These are phyloP conservation scores for Drosophila pandora DNA, from an alignment of 1,140 invertebrate genomes.

Conservation along the genomic window DNA sequence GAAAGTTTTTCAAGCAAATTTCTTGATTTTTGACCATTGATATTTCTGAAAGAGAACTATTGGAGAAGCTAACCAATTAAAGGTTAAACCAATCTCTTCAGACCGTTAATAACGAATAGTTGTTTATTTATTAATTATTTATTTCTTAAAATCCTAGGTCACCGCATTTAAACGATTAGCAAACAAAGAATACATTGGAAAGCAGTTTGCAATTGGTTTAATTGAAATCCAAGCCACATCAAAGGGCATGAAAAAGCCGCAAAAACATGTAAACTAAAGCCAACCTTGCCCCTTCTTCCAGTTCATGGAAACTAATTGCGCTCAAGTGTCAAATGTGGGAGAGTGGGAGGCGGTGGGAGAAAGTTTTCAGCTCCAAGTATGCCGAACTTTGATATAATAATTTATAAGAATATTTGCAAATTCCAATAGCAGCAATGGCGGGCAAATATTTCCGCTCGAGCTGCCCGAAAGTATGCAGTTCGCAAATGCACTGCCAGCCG, in stretches of 20 bases:
- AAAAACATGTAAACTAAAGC: constrained; percentile 16
- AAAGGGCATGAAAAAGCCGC: constrained; percentile 49
- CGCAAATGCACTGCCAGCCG: constrained; percentile 49
- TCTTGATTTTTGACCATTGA: constrained; percentile 39
- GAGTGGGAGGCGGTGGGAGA: constrained; percentile 1
- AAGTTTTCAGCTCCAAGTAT: constrained; percentile 42
- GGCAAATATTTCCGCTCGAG: constrained; percentile 44
- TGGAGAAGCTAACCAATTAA: not conserved
- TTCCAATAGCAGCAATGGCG: constrained; percentile 37
- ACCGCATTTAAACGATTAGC: not conserved
- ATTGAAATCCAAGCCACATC: constrained; percentile 66
- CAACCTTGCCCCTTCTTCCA: not conserved
- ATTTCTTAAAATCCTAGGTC: not conserved
- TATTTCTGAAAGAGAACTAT: not conserved
- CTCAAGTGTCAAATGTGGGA: constrained; percentile 42
- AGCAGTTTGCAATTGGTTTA: constrained; percentile 54
- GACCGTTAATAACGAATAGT: too few species aligned
- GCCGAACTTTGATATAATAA: constrained; percentile 58
- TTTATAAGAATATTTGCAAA: constrained; percentile 59
- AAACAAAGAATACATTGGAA: not conserved
- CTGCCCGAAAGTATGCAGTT: constrained; percentile 72
- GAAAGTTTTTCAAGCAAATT: constrained; percentile 4
- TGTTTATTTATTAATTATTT: too few species aligned
- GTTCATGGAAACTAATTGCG: constrained; percentile 40
- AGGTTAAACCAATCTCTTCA: not conserved